Percentiles rank a stretch among this genome's conserved stretches.
Evolutionary conservation across 2,113 vertebrate genomes (phyloP).

Genomic region (Etia nguti): DNA sequence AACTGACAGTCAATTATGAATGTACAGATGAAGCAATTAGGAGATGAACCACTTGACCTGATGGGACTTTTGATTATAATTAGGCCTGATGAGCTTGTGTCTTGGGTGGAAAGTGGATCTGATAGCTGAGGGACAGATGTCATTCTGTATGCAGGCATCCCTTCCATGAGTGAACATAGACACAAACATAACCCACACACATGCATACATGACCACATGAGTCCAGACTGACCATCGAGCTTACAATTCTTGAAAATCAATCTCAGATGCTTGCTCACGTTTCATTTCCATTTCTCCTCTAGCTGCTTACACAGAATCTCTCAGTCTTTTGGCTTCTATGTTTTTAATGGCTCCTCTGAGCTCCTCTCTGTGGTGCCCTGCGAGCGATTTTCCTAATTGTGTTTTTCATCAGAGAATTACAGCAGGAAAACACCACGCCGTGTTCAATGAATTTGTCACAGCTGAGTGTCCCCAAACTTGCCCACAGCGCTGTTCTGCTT

Average conservation of each 20-base stretch:
- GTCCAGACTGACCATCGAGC: not conserved
- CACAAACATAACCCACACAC: not conserved
- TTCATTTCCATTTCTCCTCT: not conserved
- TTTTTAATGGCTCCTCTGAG: not conserved
- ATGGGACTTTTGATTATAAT: not conserved
- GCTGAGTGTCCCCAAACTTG: not conserved
- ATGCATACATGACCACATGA: not conserved
- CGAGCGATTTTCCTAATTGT: constrained; percentile 35
- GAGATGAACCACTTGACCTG: not conserved
- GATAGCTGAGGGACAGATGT: not conserved
- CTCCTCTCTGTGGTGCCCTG: not conserved
- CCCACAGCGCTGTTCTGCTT: not conserved
- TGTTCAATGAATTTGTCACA: constrained; percentile 5
- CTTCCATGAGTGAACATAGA: not conserved
- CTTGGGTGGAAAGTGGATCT: not conserved
- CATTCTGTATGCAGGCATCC: not conserved
- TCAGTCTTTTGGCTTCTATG: not conserved
- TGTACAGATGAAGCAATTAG: not conserved
- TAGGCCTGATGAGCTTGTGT: not conserved
- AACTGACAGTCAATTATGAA: not conserved
- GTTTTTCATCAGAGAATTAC: constrained; percentile 30
- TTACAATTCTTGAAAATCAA: not conserved
- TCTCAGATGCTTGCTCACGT: not conserved
- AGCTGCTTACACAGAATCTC: not conserved
- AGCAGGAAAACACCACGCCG: not conserved